Percentiles rank a stretch among this genome's conserved stretches.
phyloP scores from a whole-genome alignment of 2,888 invertebrate species.

The Argynnis bischoffii region DNA sequence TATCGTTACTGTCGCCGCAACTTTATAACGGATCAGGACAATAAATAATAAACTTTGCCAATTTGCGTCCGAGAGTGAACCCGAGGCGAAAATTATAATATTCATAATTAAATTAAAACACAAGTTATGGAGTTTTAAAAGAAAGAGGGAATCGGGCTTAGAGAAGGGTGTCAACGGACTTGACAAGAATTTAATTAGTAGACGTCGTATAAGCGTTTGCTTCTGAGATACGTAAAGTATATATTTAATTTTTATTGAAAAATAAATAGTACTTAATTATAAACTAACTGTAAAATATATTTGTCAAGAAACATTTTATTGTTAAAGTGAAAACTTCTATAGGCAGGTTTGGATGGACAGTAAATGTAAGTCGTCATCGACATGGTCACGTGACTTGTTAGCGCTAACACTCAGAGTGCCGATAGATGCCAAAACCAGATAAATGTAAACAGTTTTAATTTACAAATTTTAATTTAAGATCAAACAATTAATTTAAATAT shows the following conservation, averaged over 20 bases:
- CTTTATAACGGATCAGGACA: constrained; percentile 59
- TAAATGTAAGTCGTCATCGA: too few relatives aligned
- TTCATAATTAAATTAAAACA: constrained; percentile 74
- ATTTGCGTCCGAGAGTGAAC: constrained; percentile 56
- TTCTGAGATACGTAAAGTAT: constrained; percentile 19
- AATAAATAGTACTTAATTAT: too few relatives aligned
- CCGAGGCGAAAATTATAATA: constrained; percentile 68
- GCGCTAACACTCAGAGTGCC: too few relatives aligned
- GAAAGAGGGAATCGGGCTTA: constrained; percentile 66
- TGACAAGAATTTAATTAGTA: constrained; percentile 67
- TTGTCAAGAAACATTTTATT: too few relatives aligned
- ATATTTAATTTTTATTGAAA: neutral
- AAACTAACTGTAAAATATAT: too few relatives aligned
- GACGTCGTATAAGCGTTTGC: constrained; percentile 40
- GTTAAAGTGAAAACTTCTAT: too few relatives aligned
- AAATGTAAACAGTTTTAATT: too few relatives aligned
- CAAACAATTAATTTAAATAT: too few relatives aligned
- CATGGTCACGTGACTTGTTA: too few relatives aligned
- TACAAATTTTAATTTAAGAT: too few relatives aligned
- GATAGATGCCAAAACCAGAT: too few relatives aligned
- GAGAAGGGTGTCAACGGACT: constrained; percentile 55
- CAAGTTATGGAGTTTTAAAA: constrained; percentile 73
- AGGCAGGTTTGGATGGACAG: too few relatives aligned
- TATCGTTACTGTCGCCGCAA: constrained; percentile 53
- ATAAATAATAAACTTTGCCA: constrained; percentile 76